Base-by-base conservation (phyloP, 2,113 vertebrate genomes). In the Notothenia rossii region DNA sequence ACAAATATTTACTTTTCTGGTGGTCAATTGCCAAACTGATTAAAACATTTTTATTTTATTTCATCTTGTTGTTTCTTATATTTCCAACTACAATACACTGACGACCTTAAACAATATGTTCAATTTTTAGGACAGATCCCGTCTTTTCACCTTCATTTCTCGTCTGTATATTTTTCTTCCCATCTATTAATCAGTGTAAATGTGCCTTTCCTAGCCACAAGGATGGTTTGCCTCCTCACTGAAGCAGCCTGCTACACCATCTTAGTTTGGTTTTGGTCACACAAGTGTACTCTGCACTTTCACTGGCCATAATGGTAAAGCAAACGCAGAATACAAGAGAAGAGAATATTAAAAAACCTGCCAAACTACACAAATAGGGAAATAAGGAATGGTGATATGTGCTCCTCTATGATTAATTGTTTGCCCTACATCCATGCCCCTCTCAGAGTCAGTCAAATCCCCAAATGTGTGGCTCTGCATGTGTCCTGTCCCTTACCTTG, bases 401-500 rank as follows among this genome's bases (percentile, higher is more conserved):
- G 55, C 48, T 62, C 8, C 72, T 72, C 5, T 64, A 25, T 70
- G 63, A 83, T 77, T 73, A 56, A 77, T 66, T 50, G 25, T 25
- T 25, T 0, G 2, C 10, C 58, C 61, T 50, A 75, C 22, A 65
- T 67, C 54, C 9, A 67, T 22, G 50, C 11, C 72, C n/a, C 17
- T 81, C 18, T 78, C 22, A 83, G 81, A 75, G 77, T 84, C 10
- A 62, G 65, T 7, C 45, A 53, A 43, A 61, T 40, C 74, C 67
- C 25, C 51, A 10, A 61, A 14, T 43, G 49, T 59, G 78, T 36
- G 54, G 14, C 62, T 73, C 33, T 48, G 78, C 62, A 15, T 25
- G 49, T 43, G 15, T 64, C 58, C 15, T 2, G 36, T 68, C 60
- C 75, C 96, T 89, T 85, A 99, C 98, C 98, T 95, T 99, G 98